Evolutionary conservation across 2,797 vertebrate genomes (phyloP).

Genomic region (Botia almorhae): DNA sequence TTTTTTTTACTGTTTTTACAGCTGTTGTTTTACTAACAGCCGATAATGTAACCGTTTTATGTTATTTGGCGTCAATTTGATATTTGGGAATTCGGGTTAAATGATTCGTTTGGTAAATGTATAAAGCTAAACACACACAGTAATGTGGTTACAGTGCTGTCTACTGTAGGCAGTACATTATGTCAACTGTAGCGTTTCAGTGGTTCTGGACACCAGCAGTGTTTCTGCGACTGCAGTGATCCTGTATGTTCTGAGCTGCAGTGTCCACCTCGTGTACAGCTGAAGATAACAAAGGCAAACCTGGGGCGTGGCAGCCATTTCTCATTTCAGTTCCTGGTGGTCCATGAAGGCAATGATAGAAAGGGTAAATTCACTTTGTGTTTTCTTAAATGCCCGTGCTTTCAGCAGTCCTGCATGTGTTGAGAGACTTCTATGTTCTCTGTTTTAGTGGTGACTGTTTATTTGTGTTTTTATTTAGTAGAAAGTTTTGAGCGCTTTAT

Average conservation of each 20-base stretch:
- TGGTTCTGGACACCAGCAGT: conserved; percentile 2
- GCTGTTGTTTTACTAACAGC: conserved; percentile 9
- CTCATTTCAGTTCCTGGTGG: conserved; percentile 18
- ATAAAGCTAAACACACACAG: conserved; percentile 1
- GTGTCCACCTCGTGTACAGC: conserved; percentile 1
- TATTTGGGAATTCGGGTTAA: background rate
- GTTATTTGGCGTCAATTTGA: background rate
- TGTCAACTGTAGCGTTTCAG: conserved; percentile 26
- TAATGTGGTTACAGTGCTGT: background rate
- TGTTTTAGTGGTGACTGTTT: background rate
- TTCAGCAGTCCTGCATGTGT: background rate
- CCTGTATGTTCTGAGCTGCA: conserved; percentile 27
- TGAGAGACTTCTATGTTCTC: background rate
- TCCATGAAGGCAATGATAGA: conserved; percentile 7
- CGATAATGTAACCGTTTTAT: background rate
- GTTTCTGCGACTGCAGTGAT: conserved; percentile 27
- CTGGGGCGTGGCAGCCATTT: conserved; percentile 4
- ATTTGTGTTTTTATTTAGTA: background rate
- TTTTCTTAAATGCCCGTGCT: background rate
- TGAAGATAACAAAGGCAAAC: conserved; percentile 1
- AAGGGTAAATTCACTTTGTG: conserved; percentile 14
- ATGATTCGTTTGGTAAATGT: background rate
- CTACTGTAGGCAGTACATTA: conserved; percentile 7
- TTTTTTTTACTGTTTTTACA: conserved; percentile 11
- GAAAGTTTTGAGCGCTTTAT: no score